phyloP scores from a whole-genome alignment of 1,140 invertebrate species.

The Eriocheir sinensis region DNA sequence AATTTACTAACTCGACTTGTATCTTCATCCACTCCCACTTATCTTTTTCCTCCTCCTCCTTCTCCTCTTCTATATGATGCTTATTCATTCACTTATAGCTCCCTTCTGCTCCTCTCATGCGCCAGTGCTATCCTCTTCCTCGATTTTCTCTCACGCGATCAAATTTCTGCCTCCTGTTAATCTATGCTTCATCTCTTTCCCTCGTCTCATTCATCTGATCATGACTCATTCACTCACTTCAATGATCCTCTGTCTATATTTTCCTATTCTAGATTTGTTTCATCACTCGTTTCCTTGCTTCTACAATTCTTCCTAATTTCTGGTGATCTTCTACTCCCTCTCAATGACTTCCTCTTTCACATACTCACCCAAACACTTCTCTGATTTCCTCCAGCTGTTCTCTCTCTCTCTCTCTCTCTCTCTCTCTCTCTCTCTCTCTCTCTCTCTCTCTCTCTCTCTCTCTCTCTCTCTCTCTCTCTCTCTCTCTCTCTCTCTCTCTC shows the following conservation, averaged over 20 bases:
- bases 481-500: neutral
- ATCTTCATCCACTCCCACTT: too few relatives aligned
- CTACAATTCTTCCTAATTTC: neutral
- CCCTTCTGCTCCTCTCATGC: too few relatives aligned
- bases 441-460: conserved; percentile 58
- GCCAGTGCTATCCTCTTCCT: neutral
- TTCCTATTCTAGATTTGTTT: too few relatives aligned
- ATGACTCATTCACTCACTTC: too few relatives aligned
- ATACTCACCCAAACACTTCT: neutral
- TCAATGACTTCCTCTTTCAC: neutral
- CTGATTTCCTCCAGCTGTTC: neutral
- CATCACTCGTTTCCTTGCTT: neutral
- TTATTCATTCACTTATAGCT: neutral
- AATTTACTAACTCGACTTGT: too few relatives aligned
- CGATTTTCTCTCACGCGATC: neutral
- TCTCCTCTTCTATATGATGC: neutral
- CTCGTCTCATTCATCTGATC: too few relatives aligned
- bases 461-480: conserved; percentile 49
- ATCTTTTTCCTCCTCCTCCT: neutral
- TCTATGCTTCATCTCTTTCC: neutral
- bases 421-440: conserved; percentile 40
- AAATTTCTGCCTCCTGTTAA: neutral
- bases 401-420: neutral
- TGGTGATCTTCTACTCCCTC: too few relatives aligned
- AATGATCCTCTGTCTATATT: too few relatives aligned